Evolutionary conservation across 2,888 invertebrate species (phyloP), one percentile per base, ranked within the genome.

Genomic region (Hirtodrosophila alboralis): DNA sequence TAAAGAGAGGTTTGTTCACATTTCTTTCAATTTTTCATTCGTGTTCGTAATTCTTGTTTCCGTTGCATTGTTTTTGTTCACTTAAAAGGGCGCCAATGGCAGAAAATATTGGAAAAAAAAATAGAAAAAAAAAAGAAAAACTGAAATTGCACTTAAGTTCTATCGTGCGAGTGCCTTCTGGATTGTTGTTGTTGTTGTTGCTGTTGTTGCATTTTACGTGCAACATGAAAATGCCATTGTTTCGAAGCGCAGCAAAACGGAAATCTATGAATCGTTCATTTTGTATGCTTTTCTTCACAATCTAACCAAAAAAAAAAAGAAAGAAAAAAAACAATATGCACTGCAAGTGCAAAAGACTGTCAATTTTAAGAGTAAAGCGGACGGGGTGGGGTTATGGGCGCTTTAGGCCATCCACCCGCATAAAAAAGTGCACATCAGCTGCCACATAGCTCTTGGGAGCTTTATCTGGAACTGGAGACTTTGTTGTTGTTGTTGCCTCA

Each of bases 151-250:
- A 79, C 79, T 79, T 69, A 79, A 64, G 81, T 54, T 69, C 66
- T 84, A 84, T 75, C 75, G 72, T 66, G 73, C 59, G 62, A 58
- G 56, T 60, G 48, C 56, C 57, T 52, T 41, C 47, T 61, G 36
- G 18, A 23, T 36, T 43, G 36, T 40, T 51, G 21, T 43, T 37
- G 36, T 44, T 36, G 28, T 33, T 18, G 18, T 31, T 53, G 51
- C 38, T 34, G 45, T 12, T 45, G 36, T 51, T 62, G 56, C 37
- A 52, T 60, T 78, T 81, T 47, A 75, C 73, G 84, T 84, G 75
- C 75, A 75, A 83, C 85, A 83, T 85, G 81, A 75, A 83, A 83
- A 80, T 85, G 70, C 80, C 85, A 85, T 83, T 83, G 85, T 83
- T 83, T 79, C 56, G 36, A 41, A 40, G 54, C 62, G 52, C 59